Evolutionary conservation across 1,140 invertebrate species (phyloP).

Genomic region (Trichonephila inaurata): DNA sequence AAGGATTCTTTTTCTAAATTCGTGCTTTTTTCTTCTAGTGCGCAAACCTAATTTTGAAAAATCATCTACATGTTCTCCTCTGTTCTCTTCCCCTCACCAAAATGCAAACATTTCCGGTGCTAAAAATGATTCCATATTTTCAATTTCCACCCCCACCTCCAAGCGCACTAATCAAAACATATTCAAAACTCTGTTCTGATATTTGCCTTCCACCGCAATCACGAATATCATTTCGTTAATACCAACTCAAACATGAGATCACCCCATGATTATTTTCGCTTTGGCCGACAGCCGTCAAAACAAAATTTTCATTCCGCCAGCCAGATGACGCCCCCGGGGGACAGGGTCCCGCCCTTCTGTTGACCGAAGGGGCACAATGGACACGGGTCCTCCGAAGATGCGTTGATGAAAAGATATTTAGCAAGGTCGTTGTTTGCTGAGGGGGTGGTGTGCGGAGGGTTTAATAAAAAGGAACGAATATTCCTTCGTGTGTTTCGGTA

Average conservation of each 20-base stretch:
- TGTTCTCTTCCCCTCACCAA: no score
- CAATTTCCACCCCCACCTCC: no score
- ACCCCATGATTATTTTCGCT: neutral
- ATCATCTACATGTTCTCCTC: no score
- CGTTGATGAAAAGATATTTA: neutral
- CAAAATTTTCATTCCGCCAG: neutral
- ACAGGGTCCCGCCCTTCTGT: neutral
- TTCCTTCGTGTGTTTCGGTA: neutral
- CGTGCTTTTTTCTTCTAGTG: no score
- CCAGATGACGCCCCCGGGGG: constrained; percentile 56
- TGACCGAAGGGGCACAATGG: neutral
- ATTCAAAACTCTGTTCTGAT: neutral
- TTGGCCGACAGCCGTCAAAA: neutral
- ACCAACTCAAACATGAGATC: neutral
- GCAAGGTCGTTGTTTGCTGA: neutral
- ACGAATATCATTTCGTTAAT: neutral
- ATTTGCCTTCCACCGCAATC: neutral
- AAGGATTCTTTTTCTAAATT: no score
- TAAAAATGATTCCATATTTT: no score
- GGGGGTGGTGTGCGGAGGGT: no score
- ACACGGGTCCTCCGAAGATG: neutral
- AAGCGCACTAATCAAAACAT: no score
- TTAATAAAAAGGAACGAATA: neutral
- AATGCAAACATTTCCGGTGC: no score
- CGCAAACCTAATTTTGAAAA: no score